A percentile compares a stretch with the other conserved stretches of the same genome.
Evolutionary conservation across 2,113 vertebrate species (phyloP).

Genomic region (Alexandromys fortis): DNA sequence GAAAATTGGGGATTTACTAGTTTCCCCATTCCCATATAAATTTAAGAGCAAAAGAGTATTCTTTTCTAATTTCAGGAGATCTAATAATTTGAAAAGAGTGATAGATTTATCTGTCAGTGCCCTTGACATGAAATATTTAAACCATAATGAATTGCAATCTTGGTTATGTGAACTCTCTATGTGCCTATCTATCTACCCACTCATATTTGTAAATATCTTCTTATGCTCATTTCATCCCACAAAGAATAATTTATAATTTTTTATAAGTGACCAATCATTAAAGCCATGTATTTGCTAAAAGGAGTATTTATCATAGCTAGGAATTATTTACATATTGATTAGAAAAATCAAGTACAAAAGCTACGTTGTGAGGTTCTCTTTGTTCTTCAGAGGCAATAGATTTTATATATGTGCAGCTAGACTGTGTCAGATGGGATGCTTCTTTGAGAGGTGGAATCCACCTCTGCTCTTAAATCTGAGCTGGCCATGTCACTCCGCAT

Average conservation of each 20-base stretch:
- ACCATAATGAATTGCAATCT: conserved; percentile 23
- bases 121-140: conserved; percentile 21
- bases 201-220: conserved; percentile 10
- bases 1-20: not conserved
- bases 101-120: not conserved
- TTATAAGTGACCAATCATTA: conserved; percentile 22
- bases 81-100: conserved; percentile 6
- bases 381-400: conserved; percentile 4
- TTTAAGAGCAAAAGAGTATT: not conserved
- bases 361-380: not conserved
- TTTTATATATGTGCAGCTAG: not conserved
- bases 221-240: conserved; percentile 30
- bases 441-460: not conserved
- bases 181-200: not conserved
- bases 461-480: conserved; percentile 7
- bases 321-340: not conserved
- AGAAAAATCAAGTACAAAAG: conserved; percentile 37
- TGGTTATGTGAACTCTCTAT: conserved; percentile 14
- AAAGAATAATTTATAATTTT: not conserved
- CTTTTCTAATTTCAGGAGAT: conserved; percentile 45
- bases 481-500: not conserved
- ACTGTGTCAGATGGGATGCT: not conserved
- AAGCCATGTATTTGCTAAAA: not conserved
- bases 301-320: not conserved
- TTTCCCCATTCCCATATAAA: conserved; percentile 20